Conservation (phyloP, 2,113 vertebrate species). For the Candoia aspera region DNA sequence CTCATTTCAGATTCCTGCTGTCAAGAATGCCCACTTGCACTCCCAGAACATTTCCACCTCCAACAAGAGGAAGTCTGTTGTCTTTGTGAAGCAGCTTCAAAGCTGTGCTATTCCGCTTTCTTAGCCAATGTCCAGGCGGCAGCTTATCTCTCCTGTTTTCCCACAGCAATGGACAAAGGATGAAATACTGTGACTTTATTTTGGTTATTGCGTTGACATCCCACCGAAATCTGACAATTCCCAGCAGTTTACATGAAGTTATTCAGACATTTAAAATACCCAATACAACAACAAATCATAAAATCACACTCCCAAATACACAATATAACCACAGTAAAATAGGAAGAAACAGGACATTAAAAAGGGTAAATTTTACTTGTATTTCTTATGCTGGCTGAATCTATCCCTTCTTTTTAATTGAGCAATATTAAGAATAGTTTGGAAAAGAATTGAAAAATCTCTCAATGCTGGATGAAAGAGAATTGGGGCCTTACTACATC, state of each 20-base stretch:
- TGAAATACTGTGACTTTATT: not conserved
- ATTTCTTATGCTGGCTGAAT: not conserved
- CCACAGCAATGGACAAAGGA: not conserved
- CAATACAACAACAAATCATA: not conserved
- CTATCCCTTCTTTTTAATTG: not conserved
- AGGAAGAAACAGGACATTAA: not conserved
- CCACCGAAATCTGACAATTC: not conserved
- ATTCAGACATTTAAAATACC: not conserved
- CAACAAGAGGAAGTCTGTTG: not conserved
- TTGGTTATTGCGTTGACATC: not conserved
- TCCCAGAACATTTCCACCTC: not conserved
- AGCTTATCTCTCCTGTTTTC: not conserved
- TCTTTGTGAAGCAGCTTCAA: not conserved
- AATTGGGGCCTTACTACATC: not conserved
- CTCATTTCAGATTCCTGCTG: not conserved
- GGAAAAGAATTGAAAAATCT: constrained; percentile 8
- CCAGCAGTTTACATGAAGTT: not conserved
- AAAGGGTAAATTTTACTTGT: not conserved
- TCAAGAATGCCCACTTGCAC: not conserved
- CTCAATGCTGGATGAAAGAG: not conserved
- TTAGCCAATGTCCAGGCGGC: no score
- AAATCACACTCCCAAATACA: not conserved
- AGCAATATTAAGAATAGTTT: not conserved
- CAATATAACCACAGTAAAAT: not conserved
- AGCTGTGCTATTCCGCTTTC: not conserved